Evolutionary conservation across 2,113 vertebrate genomes (phyloP), one percentile per base, ranked within the genome.

Genomic region (Irena cyanogastra): DNA sequence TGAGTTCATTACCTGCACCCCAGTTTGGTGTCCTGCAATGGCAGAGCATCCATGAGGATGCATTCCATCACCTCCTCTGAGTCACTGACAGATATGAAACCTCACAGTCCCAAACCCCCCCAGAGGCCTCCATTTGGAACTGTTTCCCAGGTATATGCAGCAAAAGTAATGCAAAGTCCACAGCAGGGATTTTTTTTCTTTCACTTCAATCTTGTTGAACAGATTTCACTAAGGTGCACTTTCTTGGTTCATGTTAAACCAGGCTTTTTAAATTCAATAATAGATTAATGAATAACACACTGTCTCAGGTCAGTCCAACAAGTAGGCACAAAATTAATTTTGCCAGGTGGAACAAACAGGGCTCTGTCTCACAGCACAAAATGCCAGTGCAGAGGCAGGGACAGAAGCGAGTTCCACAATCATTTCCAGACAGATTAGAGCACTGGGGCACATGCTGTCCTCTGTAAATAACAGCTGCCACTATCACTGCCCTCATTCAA

Each of bases 391-490:
- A 66, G 42, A 64, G 45, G 39, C 75, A 72, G 37, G 2, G 20
- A 41, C 2, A 56, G 6, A 5, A 94, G 33, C 1, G 3, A 61
- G 50, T 54, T 44, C 37, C 26, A 59, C 42, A 47, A 16, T 28
- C 26, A 17, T 54, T 77, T 65, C 50, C 28, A 39, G 82, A 42
- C 50, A 77, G 47, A 79, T 70, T 8, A 59, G n/a, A 86, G 68
- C 26, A 57, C 45, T 16, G 16, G 39, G 76, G 30, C 77, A 93
- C 54, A n/a, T 3, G 1, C 23, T 83, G 82, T 66, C 63, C 94
- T 74, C 89, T 74, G 71, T 53, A 86, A 95, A 92, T 89, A 94
- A 63, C 5, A 42, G 35, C 83, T 92, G 79, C 71, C 68, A 47
- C 66, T 66, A 49, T 17, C 79, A 69, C 64, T 89, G 47, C 42